Evolutionary conservation across 1,140 invertebrate species (phyloP), one percentile per base, ranked within the genome.

Genomic region (Drosophila bocqueti): DNA sequence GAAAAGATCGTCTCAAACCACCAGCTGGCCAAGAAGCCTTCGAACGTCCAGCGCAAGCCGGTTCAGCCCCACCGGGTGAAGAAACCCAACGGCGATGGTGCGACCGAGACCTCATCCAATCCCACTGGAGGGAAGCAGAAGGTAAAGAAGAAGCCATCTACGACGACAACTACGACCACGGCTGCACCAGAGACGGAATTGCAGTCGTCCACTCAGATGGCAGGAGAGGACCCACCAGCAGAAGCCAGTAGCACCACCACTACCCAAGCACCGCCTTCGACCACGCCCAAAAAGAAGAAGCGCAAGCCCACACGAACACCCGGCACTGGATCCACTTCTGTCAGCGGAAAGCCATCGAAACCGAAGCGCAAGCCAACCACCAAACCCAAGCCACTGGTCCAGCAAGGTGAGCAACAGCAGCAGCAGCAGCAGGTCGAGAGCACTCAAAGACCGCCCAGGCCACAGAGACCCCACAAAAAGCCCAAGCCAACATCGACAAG

Each of bases 301-400:
- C 91, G 86, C 29, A 92, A 91, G 60, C 92, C 82, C 4, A 93
- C 90, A 13, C 81, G 86, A 29, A 79, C 87, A 0, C 92, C 91
- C 1, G 84, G 84, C 9, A 43, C 68, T n/a, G 50, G n/a, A 18
- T 13, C 71, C 45, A 42, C 52, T 26, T 50, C 52, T 9, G 64
- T 34, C 15, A 64, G 58, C 26, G 55, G 15, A 15, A 85, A 77
- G 36, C 72, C 76, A 3, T 54, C 46, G 8, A 92, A 92, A 16
- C 75, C 86, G 2, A 92, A 92, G 18, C 83, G 91, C 1, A 92
- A 92, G 49, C 91, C 91, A 43, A 86, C 87, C 7, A 13, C 66
- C 9, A 92, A 85, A 54, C 90, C 87, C 0, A 81, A 69, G 31
- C 72, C 83, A 6, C 49, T 34, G 29, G 16, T 26, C 18, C 57